phyloP scores from a whole-genome alignment of 1,140 invertebrate species.

The Neodiprion lecontei region DNA sequence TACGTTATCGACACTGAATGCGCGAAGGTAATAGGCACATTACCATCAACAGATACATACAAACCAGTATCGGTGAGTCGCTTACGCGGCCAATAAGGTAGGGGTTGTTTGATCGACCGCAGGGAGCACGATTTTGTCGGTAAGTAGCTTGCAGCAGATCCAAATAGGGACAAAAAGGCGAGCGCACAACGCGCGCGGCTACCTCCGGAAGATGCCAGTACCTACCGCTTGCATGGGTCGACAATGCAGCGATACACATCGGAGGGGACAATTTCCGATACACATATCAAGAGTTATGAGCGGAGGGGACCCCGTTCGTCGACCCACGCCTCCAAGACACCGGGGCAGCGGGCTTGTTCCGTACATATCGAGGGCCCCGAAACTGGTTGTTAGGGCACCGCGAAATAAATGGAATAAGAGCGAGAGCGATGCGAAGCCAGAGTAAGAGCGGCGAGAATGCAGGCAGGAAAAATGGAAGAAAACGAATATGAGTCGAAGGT shows the following conservation, averaged over 20 bases:
- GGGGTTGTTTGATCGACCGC: no score
- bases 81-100: no score
- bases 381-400: slow-evolving; percentile 47
- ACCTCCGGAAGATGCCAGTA: no score
- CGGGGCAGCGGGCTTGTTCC: slow-evolving; percentile 27
- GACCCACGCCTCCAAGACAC: slow-evolving; percentile 43
- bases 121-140: no score
- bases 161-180: no score
- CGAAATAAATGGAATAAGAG: slow-evolving; percentile 36
- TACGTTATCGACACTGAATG: no score
- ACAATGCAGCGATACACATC: not conserved
- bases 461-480: not conserved
- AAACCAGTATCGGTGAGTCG: no score
- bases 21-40: no score
- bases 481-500: not conserved
- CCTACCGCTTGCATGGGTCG: not conserved
- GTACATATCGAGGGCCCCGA: slow-evolving; percentile 29
- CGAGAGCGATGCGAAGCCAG: not conserved
- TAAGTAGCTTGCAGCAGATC: no score
- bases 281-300: slow-evolving; percentile 52
- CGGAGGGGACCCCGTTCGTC: slow-evolving; percentile 45
- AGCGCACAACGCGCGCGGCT: no score
- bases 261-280: slow-evolving; percentile 37
- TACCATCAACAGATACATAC: no score
- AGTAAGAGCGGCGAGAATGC: not conserved